Evolutionary conservation across 2,888 invertebrate species (phyloP).

Genomic region (Melangyna quadrimaculata): DNA sequence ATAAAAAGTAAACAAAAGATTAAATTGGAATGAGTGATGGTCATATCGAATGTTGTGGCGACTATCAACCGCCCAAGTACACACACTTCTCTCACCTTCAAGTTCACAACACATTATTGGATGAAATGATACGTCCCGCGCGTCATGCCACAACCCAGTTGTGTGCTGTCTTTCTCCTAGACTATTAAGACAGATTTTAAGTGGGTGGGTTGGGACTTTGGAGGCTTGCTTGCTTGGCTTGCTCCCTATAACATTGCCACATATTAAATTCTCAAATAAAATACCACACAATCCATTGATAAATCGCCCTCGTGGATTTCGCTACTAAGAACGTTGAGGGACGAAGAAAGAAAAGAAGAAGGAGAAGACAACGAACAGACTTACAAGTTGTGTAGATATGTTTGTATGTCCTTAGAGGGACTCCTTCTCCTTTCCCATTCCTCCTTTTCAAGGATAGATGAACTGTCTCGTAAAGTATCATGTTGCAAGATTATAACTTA

Average conservation of each 20-base stretch:
- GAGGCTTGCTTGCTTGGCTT: neutral
- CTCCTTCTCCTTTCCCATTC: neutral
- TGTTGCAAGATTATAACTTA: constrained; percentile 71
- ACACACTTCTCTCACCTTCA: constrained; percentile 48
- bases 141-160: neutral
- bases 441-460: neutral
- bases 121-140: neutral
- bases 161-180: neutral
- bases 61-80: constrained; percentile 35
- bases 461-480: constrained; percentile 70
- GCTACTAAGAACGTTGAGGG: constrained; percentile 21
- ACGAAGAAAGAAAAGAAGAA: neutral
- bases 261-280: constrained; percentile 66
- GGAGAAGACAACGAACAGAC: neutral
- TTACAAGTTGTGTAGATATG: constrained; percentile 35
- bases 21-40: constrained; percentile 51
- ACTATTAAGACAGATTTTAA: neutral
- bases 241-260: constrained; percentile 46
- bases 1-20: constrained; percentile 8
- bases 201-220: constrained; percentile 38
- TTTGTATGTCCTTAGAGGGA: constrained; percentile 10
- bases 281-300: constrained; percentile 70
- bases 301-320: constrained; percentile 63
- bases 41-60: constrained; percentile 39
- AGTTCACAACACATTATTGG: constrained; percentile 13